Conservation (phyloP, 1,140 invertebrate species). For the Hylyphantes graminicola region DNA sequence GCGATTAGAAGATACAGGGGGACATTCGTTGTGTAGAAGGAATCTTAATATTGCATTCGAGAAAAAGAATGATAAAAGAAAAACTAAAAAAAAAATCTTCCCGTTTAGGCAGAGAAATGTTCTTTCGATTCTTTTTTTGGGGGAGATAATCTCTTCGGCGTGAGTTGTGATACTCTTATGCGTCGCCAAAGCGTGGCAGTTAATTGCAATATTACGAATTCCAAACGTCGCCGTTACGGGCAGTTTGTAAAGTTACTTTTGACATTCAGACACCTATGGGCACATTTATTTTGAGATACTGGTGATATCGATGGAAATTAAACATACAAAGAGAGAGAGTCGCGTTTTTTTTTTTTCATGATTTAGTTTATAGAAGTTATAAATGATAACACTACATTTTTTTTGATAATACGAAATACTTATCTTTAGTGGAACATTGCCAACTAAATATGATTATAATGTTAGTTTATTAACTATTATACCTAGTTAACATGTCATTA, state of each 20-base stretch:
- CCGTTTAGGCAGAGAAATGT: neutral
- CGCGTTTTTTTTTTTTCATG: conserved; percentile 5
- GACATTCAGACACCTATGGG: conserved; percentile 31
- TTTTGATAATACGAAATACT: too few species aligned
- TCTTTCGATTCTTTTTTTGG: conserved; percentile 3
- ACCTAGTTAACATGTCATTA: too few species aligned
- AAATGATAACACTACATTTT: neutral
- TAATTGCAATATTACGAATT: conserved; percentile 58
- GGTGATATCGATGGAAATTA: conserved; percentile 56
- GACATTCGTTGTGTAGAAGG: neutral
- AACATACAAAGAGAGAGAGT: conserved; percentile 36
- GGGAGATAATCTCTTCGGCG: conserved; percentile 45
- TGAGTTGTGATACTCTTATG: conserved; percentile 32
- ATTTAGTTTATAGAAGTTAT: neutral
- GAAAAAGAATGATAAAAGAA: neutral
- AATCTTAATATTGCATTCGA: conserved; percentile 11
- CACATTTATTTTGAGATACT: conserved; percentile 46
- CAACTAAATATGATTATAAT: too few species aligned
- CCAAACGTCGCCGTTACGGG: conserved; percentile 22
- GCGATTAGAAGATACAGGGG: conserved; percentile 26
- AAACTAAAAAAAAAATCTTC: neutral
- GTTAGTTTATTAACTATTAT: too few species aligned
- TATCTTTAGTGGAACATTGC: too few species aligned
- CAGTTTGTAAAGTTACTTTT: conserved; percentile 30
- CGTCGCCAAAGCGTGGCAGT: conserved; percentile 31